Conservation (phyloP, 2,888 invertebrate genomes). For the Uropetala carovei region DNA sequence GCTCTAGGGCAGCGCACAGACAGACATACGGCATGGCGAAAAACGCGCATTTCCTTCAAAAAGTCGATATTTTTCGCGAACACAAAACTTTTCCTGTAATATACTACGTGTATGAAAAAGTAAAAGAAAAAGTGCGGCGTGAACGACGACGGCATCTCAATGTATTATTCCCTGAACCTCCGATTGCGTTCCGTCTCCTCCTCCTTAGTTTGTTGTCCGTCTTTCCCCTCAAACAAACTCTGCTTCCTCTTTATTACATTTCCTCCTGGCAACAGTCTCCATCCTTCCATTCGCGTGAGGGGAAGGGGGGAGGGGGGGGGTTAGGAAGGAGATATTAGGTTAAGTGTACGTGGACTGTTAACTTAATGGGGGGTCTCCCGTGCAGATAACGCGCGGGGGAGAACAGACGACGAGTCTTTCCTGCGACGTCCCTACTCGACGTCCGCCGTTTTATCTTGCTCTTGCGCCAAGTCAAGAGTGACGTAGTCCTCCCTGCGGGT, state of each 20-base stretch:
- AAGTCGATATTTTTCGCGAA: too few species aligned
- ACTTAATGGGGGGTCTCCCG: neutral
- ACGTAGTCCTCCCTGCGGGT: neutral
- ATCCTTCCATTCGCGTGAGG: neutral
- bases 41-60: too few species aligned
- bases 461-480: neutral
- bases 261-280: neutral
- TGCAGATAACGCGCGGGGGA: neutral
- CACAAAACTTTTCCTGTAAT: too few species aligned
- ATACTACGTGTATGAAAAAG: too few species aligned
- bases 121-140: too few species aligned
- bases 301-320: too few species aligned
- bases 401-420: neutral
- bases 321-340: constrained; percentile 27
- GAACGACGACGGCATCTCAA: too few species aligned
- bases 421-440: neutral
- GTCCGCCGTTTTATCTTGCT: constrained; percentile 28
- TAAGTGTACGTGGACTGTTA: constrained; percentile 32
- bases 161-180: too few species aligned
- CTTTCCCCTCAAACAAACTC: neutral
- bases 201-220: neutral
- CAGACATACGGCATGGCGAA: too few species aligned
- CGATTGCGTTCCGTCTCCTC: neutral
- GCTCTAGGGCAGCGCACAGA: too few species aligned
- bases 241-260: neutral